Base-by-base conservation (phyloP, 2,113 vertebrate species). In the Podarcis raffonei region DNA sequence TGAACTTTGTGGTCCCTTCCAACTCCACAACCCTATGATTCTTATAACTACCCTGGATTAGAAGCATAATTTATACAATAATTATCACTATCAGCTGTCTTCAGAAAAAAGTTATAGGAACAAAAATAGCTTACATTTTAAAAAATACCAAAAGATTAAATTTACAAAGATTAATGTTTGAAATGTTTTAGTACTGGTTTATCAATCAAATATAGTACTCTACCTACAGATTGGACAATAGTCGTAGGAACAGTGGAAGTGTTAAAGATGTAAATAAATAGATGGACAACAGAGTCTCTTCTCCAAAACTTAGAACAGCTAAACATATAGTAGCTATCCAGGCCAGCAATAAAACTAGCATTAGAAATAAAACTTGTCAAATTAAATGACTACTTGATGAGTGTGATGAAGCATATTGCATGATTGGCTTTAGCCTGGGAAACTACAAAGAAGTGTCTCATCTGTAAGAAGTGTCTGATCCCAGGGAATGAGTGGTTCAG, bases 321-420 rank as follows among this genome's bases (percentile, higher is more conserved):
- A 18, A 3, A 77, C 22, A 83, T 11, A 91, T 7, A 76, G 9
- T 7, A 76, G 9, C n/a, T 69, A 62, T 76, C 68, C 78, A 32
- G 53, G 7, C 35, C 72, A 22, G 0, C 0, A 16, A 80, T 71
- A 90, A 90, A 91, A 90, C 72, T 81, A 65, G 71, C 89, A 85
- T 0, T 39, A 35, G 76, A 59, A 85, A 84, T 78, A 39, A n/a
- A 91, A 37, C 3, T 27, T 16, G 76, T 92, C 91, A 94, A 97
- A 95, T 96, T 91, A 96, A 95, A 93, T 32, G 85, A 86, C 91
- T 92, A 96, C 95, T 93, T 97, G 96, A 94, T 93, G 86, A 87
- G 81, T 90, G 75, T 66, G 83, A 37, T 71, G 69, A n/a, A 57
- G 72, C 77, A 87, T 18, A 91, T 48, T 83, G 71, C 84, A 76